A percentile compares a stretch with the other conserved stretches of the same genome.
Evolutionary conservation across 2,113 vertebrate species (phyloP).

Genomic region (Microtus oregoni): DNA sequence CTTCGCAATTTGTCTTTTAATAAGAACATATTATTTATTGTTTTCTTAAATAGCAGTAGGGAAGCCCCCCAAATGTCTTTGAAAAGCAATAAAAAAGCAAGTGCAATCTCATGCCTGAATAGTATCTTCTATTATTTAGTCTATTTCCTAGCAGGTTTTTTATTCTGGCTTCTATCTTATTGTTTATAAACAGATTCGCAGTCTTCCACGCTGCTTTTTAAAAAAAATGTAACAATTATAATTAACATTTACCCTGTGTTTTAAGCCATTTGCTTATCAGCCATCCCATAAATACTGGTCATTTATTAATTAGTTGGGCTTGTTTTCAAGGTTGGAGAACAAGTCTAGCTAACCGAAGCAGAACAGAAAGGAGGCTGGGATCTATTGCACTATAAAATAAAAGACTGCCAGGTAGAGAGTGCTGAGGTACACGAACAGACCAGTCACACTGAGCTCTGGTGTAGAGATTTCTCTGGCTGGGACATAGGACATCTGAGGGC

Average conservation of each 20-base stretch:
- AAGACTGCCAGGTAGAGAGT: neutral
- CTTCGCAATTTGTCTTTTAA: neutral
- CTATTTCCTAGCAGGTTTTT: neutral
- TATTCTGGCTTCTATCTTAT: neutral
- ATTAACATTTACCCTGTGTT: neutral
- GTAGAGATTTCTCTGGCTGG: neutral
- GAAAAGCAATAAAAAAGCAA: neutral
- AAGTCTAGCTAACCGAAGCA: neutral
- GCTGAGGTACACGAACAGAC: neutral
- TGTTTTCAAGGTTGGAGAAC: neutral
- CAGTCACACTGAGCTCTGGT: neutral
- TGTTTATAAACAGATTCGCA: neutral
- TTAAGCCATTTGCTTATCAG: neutral
- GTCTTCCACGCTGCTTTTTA: neutral
- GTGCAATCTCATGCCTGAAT: neutral
- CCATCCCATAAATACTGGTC: neutral
- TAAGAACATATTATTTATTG: neutral
- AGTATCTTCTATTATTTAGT: neutral
- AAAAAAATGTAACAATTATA: neutral
- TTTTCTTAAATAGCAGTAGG: slow-evolving; percentile 32
- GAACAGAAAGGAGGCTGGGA: neutral
- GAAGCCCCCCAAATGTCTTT: neutral
- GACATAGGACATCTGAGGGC: neutral
- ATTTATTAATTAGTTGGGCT: neutral
- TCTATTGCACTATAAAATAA: neutral